Evolutionary conservation across 2,113 vertebrate species (phyloP).

Genomic region (Gobius niger): DNA sequence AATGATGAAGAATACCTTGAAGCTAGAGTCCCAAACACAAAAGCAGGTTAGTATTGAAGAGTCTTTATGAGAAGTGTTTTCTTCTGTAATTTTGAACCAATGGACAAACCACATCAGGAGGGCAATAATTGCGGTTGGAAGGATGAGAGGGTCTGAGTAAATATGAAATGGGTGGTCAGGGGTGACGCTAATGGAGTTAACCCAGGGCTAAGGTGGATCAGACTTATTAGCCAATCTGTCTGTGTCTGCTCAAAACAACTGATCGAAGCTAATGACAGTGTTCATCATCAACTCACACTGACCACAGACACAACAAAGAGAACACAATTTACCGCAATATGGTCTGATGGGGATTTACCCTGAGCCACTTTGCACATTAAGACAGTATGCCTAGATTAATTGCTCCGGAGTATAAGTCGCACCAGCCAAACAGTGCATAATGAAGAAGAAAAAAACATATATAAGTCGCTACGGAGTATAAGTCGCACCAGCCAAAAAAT

Average conservation of each 20-base stretch:
- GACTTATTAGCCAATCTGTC: constrained; percentile 78
- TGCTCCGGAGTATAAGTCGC: too few relatives aligned
- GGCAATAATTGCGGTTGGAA: constrained; percentile 67
- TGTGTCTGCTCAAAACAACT: constrained; percentile 66
- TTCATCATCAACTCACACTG: constrained; percentile 45
- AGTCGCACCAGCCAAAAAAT: too few relatives aligned
- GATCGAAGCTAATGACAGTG: constrained; percentile 50
- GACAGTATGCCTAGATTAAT: too few relatives aligned
- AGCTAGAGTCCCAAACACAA: constrained; percentile 64
- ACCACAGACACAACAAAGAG: constrained; percentile 8
- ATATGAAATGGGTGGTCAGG: constrained; percentile 71
- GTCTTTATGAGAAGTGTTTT: constrained; percentile 72
- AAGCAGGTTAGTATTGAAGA: constrained; percentile 83
- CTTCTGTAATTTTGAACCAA: constrained; percentile 68
- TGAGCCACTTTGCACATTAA: neutral
- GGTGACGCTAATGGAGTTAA: constrained; percentile 80
- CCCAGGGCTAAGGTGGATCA: constrained; percentile 61
- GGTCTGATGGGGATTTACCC: neutral
- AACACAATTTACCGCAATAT: neutral
- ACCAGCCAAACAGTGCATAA: too few relatives aligned
- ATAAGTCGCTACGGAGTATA: too few relatives aligned
- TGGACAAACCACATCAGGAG: constrained; percentile 69
- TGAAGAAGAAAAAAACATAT: too few relatives aligned
- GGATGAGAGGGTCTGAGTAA: constrained; percentile 71
- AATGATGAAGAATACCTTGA: constrained; percentile 66